Conservation (phyloP, 2,888 invertebrate genomes). For the Plebejus argus region DNA sequence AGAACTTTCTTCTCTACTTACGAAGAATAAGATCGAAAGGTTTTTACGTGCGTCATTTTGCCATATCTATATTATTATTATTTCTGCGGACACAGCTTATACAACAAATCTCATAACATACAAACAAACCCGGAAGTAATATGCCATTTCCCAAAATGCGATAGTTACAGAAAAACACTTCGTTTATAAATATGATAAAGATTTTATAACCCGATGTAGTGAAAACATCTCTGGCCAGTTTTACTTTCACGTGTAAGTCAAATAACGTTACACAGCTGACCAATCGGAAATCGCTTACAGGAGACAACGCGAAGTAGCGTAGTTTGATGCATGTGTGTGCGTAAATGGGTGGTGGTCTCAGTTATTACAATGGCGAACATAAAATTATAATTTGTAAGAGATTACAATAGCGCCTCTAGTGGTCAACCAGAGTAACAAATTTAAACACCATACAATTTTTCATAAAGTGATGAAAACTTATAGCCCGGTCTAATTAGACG, state of each 20-base stretch:
- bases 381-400: too few species aligned
- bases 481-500: too few species aligned
- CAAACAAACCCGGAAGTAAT: slow-evolving; percentile 55
- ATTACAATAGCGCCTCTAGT: not conserved
- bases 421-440: not conserved
- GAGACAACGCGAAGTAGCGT: not conserved
- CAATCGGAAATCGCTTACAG: not conserved
- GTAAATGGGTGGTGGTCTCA: not conserved
- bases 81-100: slow-evolving; percentile 26
- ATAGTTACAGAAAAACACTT: slow-evolving; percentile 37
- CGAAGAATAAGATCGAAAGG: not conserved
- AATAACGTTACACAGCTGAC: not conserved
- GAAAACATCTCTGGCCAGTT: not conserved
- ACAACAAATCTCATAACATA: slow-evolving; percentile 50
- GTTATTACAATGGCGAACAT: not conserved
- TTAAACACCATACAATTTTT: not conserved
- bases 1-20: not conserved
- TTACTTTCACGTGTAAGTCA: not conserved
- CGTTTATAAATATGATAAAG: not conserved
- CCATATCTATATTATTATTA: too few species aligned
- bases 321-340: not conserved
- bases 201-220: not conserved
- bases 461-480: not conserved
- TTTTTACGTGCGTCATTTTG: not conserved
- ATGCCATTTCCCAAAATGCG: slow-evolving; percentile 44